Base-by-base conservation (phyloP, 1,140 invertebrate species). In the Drosophila nikananu region DNA sequence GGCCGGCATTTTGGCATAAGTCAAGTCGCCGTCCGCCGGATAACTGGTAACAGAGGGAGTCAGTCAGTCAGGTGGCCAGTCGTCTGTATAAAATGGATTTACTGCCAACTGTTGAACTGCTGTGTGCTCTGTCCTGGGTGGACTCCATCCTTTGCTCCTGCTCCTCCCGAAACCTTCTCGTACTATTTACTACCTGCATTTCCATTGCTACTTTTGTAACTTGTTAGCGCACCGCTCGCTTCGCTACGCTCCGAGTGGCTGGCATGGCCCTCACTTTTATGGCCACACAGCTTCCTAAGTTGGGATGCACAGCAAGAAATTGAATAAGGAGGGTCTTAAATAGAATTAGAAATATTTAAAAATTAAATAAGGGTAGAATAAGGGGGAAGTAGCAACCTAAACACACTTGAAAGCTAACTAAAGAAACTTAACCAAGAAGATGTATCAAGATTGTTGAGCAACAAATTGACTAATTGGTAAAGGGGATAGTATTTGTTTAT, bases 11-110 rank as follows among this genome's bases (percentile, higher is more conserved):
- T 84, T 90, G 84, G 84, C 84, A 84, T 84, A 89, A 89, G 84
- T 84, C 84, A 89, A 90, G 86, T 81, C 66, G 86, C 75, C 66
- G 77, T 64, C 67, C 51, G 32, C 23, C 49, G 66, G 55, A 61
- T 52, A 72, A 57, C 48, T 42, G 46, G 41, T 35, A 72, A 30
- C 48, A 17, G 54, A 66, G 54, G 35, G 76, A 77, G 74, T 74
- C 74, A 65, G 72, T 74, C 35, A 80, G 76, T 77, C 77, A 84
- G 75, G 83, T 68, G 74, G 78, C 74, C 86, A 89, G 80, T 91
- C 90, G 75, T 77, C 90, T 90, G 90, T 92, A 76, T 91, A 92
- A 91, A 91, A 91, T 90, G 90, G 90, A 92, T 91, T 91, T 92
- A 91, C 89, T 89, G 86, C 84, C 84, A 89, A 89, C 84, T 89